Evolutionary conservation across 2,888 invertebrate species (phyloP).

Genomic region (Epirrhoe tristata): DNA sequence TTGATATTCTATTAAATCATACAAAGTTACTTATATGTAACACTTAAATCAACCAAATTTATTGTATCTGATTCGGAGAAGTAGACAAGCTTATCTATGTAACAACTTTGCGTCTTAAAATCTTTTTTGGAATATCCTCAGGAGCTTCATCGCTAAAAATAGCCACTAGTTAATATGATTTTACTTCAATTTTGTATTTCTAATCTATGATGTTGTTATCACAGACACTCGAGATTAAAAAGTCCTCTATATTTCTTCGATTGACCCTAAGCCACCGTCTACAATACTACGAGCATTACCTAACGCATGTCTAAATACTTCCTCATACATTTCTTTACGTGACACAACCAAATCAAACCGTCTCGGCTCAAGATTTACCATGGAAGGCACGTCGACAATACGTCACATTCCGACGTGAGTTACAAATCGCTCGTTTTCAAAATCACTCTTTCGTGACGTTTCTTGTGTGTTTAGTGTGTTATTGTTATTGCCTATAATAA

Average conservation of each 20-base stretch:
- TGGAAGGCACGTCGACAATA: conserved; percentile 51
- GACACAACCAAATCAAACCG: conserved; percentile 41
- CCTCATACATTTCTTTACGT: conserved; percentile 36
- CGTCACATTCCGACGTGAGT: conserved; percentile 55
- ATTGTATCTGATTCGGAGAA: no score
- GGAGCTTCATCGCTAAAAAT: no score
- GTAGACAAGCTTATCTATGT: no score
- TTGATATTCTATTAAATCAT: no score
- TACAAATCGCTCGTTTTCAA: conserved; percentile 58
- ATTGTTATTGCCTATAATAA: conserved; percentile 34
- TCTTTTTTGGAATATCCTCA: no score
- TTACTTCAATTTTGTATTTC: no score
- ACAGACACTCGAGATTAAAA: no score
- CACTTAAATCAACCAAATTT: no score
- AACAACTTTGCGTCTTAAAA: no score
- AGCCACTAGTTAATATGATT: no score
- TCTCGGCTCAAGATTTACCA: conserved; percentile 38
- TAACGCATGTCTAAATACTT: conserved; percentile 37
- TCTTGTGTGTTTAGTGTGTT: conserved; percentile 50
- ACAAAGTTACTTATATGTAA: no score
- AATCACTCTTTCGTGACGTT: conserved; percentile 68
- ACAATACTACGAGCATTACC: conserved; percentile 13
- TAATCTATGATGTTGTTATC: no score
- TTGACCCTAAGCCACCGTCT: neutral
- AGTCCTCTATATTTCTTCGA: conserved; percentile 19